phyloP scores from a whole-genome alignment of 2,797 vertebrate species.

The Melanogrammus aeglefinus region DNA sequence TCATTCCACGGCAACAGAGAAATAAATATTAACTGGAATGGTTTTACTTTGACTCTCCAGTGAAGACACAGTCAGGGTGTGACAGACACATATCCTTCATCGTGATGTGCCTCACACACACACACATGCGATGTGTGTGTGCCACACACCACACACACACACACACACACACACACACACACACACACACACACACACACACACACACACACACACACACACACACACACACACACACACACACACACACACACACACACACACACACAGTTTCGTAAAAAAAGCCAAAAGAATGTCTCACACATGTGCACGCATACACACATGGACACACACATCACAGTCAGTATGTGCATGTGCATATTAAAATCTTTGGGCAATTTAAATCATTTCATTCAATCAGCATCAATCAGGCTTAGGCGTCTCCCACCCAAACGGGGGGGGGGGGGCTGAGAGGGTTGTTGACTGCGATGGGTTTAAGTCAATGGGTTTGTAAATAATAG shows the following conservation, averaged over 20 bases:
- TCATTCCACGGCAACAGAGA: constrained; percentile 4
- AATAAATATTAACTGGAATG: constrained; percentile 4
- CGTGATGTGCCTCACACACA: background rate
- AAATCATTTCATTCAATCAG: constrained; percentile 38
- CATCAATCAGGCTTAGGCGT: constrained; percentile 37
- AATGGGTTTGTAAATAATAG: constrained; percentile 37
- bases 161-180: background rate
- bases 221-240: background rate
- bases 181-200: background rate
- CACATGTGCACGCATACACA: constrained; percentile 7
- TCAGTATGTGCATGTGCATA: constrained; percentile 7
- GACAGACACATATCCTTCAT: constrained; percentile 1
- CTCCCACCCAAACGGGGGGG: constrained; percentile 22
- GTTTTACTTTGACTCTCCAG: constrained; percentile 1
- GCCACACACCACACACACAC: background rate
- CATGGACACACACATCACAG: constrained; percentile 3
- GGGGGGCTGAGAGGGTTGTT: constrained; percentile 43
- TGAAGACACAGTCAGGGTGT: background rate
- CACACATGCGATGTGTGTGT: background rate
- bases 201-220: background rate
- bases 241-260: constrained; percentile 6
- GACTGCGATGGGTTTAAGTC: constrained; percentile 34
- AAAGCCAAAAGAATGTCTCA: background rate
- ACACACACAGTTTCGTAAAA: background rate
- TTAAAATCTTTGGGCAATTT: constrained; percentile 29